These are phyloP conservation scores for Acanthosepion pharaonis DNA, from an alignment of 2,888 invertebrate genomes.

Conservation along the genomic window DNA sequence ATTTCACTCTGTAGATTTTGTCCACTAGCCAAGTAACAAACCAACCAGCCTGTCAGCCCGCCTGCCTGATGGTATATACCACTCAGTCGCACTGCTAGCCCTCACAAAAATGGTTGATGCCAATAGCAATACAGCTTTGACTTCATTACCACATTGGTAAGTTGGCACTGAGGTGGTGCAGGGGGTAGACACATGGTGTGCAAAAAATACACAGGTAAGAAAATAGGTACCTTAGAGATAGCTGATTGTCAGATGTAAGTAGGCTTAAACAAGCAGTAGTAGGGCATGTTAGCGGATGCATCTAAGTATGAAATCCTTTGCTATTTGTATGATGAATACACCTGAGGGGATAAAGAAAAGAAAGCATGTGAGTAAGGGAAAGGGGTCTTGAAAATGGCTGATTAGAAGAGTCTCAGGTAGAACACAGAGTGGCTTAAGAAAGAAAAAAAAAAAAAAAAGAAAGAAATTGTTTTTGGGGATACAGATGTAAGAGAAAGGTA, in stretches of 20 bases:
- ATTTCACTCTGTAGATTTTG: not conserved
- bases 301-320: not conserved
- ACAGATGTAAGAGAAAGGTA: not conserved
- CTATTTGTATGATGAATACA: not conserved
- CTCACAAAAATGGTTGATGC: not conserved
- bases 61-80: slow-evolving; percentile 21
- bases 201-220: not conserved
- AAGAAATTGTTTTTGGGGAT: not conserved
- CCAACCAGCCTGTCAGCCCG: not conserved
- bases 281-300: fast-evolving
- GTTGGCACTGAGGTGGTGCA: not conserved
- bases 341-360: not conserved
- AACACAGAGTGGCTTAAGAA: not conserved
- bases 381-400: not conserved
- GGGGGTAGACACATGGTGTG: not conserved
- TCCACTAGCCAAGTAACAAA: not conserved
- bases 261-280: not conserved
- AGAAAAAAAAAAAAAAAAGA: not conserved
- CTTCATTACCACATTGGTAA: slow-evolving; percentile 33
- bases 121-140: not conserved
- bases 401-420: not conserved
- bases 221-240: not conserved
- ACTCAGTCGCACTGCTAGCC: not conserved
- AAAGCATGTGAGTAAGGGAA: not conserved
- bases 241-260: not conserved